Percentiles rank a stretch among this genome's conserved stretches.
Evolutionary conservation across 2,113 vertebrate genomes (phyloP).

Genomic region (Oriolus oriolus): DNA sequence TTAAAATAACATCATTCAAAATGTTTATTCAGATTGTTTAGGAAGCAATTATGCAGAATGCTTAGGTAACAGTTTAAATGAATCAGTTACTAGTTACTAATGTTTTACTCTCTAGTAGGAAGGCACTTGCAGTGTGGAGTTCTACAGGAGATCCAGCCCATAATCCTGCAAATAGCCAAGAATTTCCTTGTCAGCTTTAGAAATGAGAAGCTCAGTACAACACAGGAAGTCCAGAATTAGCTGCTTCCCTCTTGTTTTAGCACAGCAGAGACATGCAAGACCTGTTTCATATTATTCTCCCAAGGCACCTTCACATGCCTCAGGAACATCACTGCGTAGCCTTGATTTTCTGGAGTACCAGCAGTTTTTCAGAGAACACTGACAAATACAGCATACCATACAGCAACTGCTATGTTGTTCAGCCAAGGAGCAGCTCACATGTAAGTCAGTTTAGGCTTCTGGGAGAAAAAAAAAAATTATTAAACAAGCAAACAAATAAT

Average conservation of each 20-base stretch:
- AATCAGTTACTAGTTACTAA: neutral
- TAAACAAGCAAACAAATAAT: neutral
- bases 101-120: neutral
- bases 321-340: neutral
- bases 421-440: neutral
- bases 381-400: neutral
- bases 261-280: neutral
- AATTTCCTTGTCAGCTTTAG: neutral
- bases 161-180: neutral
- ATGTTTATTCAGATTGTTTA: neutral
- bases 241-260: neutral
- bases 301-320: neutral
- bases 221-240: neutral
- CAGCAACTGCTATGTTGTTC: neutral
- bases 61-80: neutral
- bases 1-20: neutral
- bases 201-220: neutral
- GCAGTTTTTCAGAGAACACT: neutral
- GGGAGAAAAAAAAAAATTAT: neutral
- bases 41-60: neutral
- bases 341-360: neutral
- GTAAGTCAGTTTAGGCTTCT: neutral
- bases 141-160: neutral
- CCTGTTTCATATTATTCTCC: neutral
- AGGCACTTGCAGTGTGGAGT: neutral